Percentiles rank a stretch among this genome's conserved stretches.
phyloP scores from a whole-genome alignment of 2,113 vertebrate species.

The Syngnathus typhle region DNA sequence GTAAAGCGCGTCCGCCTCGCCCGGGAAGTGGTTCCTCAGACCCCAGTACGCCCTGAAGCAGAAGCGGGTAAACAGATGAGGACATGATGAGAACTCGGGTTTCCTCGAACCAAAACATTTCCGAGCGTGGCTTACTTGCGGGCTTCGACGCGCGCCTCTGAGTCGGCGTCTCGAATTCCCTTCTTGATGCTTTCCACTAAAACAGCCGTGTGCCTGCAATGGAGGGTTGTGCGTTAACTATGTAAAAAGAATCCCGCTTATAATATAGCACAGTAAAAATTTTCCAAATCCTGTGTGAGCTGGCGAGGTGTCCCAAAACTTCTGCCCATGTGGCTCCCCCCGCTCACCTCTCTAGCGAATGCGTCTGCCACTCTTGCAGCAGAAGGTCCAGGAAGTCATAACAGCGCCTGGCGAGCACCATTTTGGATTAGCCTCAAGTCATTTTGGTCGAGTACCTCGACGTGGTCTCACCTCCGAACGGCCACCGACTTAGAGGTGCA shows the following conservation, averaged over 20 bases:
- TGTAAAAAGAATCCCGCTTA: not conserved
- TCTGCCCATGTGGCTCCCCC: not conserved
- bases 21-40: constrained; percentile 89
- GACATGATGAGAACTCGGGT: not conserved
- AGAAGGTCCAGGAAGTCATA: constrained; percentile 75
- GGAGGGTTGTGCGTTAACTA: not conserved
- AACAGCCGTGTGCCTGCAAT: constrained; percentile 83
- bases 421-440: not conserved
- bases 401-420: constrained; percentile 64
- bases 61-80: not conserved
- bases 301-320: too few species aligned
- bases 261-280: not conserved
- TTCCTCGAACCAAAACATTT: constrained; percentile 6
- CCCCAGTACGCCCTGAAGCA: constrained; percentile 85
- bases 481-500: constrained; percentile 96
- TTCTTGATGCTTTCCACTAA: constrained; percentile 96
- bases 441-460: too few species aligned
- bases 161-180: constrained; percentile 92
- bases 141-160: constrained; percentile 92
- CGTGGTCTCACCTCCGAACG: constrained; percentile 81
- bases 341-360: constrained; percentile 75
- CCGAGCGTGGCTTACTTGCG: constrained; percentile 80
- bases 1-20: constrained; percentile 84
- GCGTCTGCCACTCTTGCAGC: constrained; percentile 77
- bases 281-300: too few species aligned